Evolutionary conservation across 2,113 vertebrate species (phyloP), one percentile per base, ranked within the genome.

Genomic region (Hepsetus odoe): DNA sequence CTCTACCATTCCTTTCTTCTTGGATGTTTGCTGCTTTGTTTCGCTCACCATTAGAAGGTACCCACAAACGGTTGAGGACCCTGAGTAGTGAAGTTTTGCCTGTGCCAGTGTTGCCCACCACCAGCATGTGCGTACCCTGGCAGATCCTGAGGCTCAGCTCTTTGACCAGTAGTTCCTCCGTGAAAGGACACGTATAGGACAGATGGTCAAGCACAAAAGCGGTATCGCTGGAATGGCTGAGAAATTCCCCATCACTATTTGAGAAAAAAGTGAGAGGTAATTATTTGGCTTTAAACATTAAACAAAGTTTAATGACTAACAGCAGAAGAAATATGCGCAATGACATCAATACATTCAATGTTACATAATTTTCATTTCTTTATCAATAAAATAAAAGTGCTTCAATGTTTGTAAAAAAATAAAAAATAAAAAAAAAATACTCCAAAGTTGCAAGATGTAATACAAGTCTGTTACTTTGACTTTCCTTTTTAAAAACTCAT

Each of bases 81-180:
- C 98, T 93, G 62, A 99, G 88, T 8, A 99, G 89, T 7, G 97
- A 97, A 0, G 96, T 98, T 89, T 99, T 99, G 80, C 98, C 98
- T 0, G 96, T 96, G 84, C 98, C 98, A 0, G 97, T 99, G 89
- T 99, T 97, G 28, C 98, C 98, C 20, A 94, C 94, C 87, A 99
- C 94, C 77, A 99, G 92, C 32, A 99, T 82, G 62, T 94, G 93
- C 62, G 88, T 88, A n/a, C 96, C 96, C 77, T 96, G 85, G 0
- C 89, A 92, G 83, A 99, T 90, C 81, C 83, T 94, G 79, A 99
- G 88, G 81, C 82, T 96, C 87, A 99, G 88, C 3, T 98, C 94
- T 82, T 95, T 94, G 85, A 99, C 93, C 24, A 99, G 91, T 53
- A 94, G 91, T 79, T 94, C 90, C 35, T 95, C 93, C 0, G 95